Percentiles rank a stretch among this genome's conserved stretches.
These are phyloP conservation scores for Eupithecia abbreviata DNA, from an alignment of 2,888 invertebrate species.

Conservation along the genomic window DNA sequence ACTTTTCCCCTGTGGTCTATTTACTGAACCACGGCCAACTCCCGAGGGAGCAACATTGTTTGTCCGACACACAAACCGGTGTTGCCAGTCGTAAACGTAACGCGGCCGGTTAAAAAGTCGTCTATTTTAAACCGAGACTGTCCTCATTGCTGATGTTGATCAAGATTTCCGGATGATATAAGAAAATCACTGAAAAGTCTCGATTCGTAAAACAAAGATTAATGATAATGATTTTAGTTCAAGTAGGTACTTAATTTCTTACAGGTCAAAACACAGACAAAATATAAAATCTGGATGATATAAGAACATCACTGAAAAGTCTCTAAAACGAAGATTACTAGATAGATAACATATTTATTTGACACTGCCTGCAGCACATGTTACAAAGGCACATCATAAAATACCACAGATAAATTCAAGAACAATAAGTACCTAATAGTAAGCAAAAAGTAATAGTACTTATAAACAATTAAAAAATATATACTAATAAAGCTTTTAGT, in stretches of 20 bases:
- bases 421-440: no score
- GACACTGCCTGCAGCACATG: no score
- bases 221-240: not conserved
- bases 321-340: no score
- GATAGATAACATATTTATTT: no score
- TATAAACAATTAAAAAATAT: no score
- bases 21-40: slow-evolving; percentile 11
- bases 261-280: no score
- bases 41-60: slow-evolving; percentile 32
- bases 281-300: no score
- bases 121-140: slow-evolving; percentile 33
- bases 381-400: no score
- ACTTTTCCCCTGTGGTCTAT: slow-evolving; percentile 10
- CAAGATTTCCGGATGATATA: slow-evolving; percentile 25
- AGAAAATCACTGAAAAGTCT: not conserved
- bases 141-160: slow-evolving; percentile 29
- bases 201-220: not conserved
- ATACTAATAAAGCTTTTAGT: no score
- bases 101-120: slow-evolving; percentile 32
- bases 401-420: no score
- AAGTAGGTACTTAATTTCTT: not conserved
- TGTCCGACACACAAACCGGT: slow-evolving; percentile 33
- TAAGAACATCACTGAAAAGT: no score
- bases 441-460: no score
- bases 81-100: slow-evolving; percentile 38